These are phyloP conservation scores for Acronicta alni DNA, from an alignment of 2,888 invertebrate species.

Conservation along the genomic window DNA sequence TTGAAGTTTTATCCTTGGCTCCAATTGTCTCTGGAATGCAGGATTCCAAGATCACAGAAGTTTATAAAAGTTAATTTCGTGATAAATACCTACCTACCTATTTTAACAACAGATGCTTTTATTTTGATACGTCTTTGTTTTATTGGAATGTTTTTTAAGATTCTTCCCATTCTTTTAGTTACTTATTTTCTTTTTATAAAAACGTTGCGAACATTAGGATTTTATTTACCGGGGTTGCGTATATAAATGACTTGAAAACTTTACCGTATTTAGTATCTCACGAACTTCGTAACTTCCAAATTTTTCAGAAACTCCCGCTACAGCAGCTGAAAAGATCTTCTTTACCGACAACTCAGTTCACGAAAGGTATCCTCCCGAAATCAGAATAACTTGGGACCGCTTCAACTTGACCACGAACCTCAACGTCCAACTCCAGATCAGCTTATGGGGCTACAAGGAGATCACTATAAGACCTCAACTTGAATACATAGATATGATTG, in stretches of 20 bases:
- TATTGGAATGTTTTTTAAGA: too few species aligned
- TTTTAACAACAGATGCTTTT: too few species aligned
- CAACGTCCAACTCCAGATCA: constrained; percentile 93
- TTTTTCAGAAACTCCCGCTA: constrained; percentile 94
- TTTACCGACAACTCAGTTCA: constrained; percentile 93
- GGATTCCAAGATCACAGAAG: not conserved
- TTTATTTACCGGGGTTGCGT: too few species aligned
- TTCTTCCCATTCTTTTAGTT: too few species aligned
- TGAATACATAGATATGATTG: constrained; percentile 94
- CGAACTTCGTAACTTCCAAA: not conserved
- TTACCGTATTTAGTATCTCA: too few species aligned
- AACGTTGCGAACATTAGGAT: too few species aligned
- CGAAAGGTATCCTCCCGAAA: constrained; percentile 92
- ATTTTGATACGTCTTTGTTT: too few species aligned
- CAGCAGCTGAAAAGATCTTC: constrained; percentile 95
- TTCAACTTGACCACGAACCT: constrained; percentile 95
- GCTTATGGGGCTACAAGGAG: constrained; percentile 97
- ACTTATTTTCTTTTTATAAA: too few species aligned
- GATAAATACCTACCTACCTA: too few species aligned
- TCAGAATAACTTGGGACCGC: constrained; percentile 95
- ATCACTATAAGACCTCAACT: constrained; percentile 94
- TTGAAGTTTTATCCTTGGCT: not conserved
- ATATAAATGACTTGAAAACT: too few species aligned
- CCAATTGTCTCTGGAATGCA: too few species aligned
- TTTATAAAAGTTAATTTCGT: too few species aligned